A percentile compares a stretch with the other conserved stretches of the same genome.
Evolutionary conservation across 2,888 invertebrate species (phyloP).

Genomic region (Dynastes tityus): DNA sequence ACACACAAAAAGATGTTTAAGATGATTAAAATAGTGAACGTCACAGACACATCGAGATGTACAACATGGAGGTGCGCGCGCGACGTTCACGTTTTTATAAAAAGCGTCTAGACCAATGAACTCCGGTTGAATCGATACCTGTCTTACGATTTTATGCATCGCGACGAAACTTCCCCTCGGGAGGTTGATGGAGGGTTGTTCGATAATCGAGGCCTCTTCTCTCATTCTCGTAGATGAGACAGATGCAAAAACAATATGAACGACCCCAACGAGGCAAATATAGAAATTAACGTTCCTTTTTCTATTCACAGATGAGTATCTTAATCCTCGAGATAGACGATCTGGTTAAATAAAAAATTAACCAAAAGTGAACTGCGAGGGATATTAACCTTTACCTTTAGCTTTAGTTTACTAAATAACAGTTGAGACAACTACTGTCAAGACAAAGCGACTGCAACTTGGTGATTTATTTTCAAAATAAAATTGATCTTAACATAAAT

Average conservation of each 20-base stretch:
- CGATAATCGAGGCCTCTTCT: slow-evolving; percentile 42
- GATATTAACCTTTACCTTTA: too few species aligned
- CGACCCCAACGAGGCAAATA: not conserved
- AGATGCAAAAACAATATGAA: slow-evolving; percentile 13
- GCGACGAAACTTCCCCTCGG: slow-evolving; percentile 29
- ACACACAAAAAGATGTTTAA: slow-evolving; percentile 9
- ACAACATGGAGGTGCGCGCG: slow-evolving; percentile 36
- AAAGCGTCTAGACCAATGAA: slow-evolving; percentile 50
- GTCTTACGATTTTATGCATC: slow-evolving; percentile 48
- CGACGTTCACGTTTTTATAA: slow-evolving; percentile 47
- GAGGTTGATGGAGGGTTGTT: slow-evolving; percentile 29
- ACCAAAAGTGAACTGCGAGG: too few species aligned
- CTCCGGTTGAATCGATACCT: slow-evolving; percentile 49
- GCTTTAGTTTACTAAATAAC: too few species aligned
- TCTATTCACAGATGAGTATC: not conserved
- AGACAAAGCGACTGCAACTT: too few species aligned
- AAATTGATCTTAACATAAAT: too few species aligned
- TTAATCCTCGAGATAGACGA: not conserved
- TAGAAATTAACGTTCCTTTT: not conserved
- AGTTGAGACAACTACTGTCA: too few species aligned
- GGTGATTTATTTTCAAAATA: too few species aligned
- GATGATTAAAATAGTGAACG: slow-evolving; percentile 26
- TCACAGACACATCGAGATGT: slow-evolving; percentile 36
- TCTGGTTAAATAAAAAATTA: too few species aligned
- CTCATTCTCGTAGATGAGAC: slow-evolving; percentile 7